Percentiles rank a stretch among this genome's conserved stretches.
Evolutionary conservation across 2,113 vertebrate genomes (phyloP).

Genomic region (Ceyx margarethae): DNA sequence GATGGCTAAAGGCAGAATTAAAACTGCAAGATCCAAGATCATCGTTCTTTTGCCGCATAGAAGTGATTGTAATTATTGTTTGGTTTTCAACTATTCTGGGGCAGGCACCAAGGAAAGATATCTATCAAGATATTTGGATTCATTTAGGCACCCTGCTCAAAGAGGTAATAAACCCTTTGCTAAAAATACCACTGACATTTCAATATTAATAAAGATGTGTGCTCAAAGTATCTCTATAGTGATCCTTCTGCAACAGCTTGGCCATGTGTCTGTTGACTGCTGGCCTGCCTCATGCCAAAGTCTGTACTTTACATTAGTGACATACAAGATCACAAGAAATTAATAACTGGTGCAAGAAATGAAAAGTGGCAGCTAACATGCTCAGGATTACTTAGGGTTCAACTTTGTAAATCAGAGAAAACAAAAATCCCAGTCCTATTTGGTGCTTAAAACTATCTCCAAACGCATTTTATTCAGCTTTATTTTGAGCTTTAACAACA

Average conservation of each 20-base stretch:
- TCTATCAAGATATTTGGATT: constrained; percentile 44
- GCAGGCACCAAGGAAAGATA: constrained; percentile 29
- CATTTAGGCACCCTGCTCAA: constrained; percentile 38
- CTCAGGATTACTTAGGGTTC: neutral
- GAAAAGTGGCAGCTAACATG: neutral
- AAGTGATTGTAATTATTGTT: constrained; percentile 65
- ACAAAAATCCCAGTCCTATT: neutral
- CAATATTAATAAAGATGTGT: constrained; percentile 46
- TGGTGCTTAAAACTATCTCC: neutral
- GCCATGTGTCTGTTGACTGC: neutral
- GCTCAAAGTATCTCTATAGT: constrained; percentile 15
- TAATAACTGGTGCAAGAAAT: neutral
- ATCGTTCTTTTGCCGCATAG: constrained; percentile 47
- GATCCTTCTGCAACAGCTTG: neutral
- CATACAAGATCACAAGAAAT: neutral
- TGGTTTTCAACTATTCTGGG: constrained; percentile 45
- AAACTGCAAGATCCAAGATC: constrained; percentile 58
- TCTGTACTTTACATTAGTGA: neutral
- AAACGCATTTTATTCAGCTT: neutral
- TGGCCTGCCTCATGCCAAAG: neutral
- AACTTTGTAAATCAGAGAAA: neutral
- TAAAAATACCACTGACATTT: constrained; percentile 57
- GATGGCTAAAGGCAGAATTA: constrained; percentile 51
- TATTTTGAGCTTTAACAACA: neutral
- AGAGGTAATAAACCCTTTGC: constrained; percentile 9